Evolutionary conservation across 2,888 invertebrate species (phyloP).

Genomic region (Ennomos quercinarius): DNA sequence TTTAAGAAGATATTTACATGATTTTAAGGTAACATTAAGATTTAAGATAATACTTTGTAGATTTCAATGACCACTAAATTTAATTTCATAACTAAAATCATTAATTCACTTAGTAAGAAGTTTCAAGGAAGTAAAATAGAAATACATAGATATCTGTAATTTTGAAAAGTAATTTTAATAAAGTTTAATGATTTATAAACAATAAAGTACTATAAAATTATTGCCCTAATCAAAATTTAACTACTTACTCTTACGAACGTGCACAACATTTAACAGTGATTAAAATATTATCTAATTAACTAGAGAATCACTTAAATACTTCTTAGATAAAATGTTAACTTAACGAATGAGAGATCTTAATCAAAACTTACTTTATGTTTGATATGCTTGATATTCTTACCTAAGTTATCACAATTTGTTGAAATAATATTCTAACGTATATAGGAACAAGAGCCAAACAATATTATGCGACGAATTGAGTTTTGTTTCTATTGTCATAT

Average conservation of each 20-base stretch:
- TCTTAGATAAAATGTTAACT: slow-evolving; percentile 47
- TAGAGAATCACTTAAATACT: slow-evolving; percentile 60
- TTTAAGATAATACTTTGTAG: slow-evolving; percentile 67
- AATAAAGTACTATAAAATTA: slow-evolving; percentile 67
- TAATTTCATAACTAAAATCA: slow-evolving; percentile 27
- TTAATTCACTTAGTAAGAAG: slow-evolving; percentile 31
- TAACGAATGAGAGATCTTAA: slow-evolving; percentile 64
- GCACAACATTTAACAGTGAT: slow-evolving; percentile 86
- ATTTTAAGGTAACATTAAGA: slow-evolving; percentile 71
- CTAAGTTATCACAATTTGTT: slow-evolving; percentile 58
- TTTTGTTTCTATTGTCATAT: too few species aligned
- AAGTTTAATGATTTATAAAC: slow-evolving; percentile 30
- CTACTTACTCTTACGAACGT: slow-evolving; percentile 73
- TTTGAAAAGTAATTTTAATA: slow-evolving; percentile 35
- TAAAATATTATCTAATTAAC: slow-evolving; percentile 77
- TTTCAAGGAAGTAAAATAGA: slow-evolving; percentile 22
- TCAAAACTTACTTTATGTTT: slow-evolving; percentile 57
- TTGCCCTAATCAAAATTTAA: slow-evolving; percentile 74
- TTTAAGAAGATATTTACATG: slow-evolving; percentile 81
- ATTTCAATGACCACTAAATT: slow-evolving; percentile 42
- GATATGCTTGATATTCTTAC: slow-evolving; percentile 85
- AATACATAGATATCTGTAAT: slow-evolving; percentile 24
- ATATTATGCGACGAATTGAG: too few species aligned
- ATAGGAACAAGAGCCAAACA: too few species aligned
- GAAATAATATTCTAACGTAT: slow-evolving; percentile 39